phyloP scores from a whole-genome alignment of 1,140 invertebrate species.

The Hestina assimilis region DNA sequence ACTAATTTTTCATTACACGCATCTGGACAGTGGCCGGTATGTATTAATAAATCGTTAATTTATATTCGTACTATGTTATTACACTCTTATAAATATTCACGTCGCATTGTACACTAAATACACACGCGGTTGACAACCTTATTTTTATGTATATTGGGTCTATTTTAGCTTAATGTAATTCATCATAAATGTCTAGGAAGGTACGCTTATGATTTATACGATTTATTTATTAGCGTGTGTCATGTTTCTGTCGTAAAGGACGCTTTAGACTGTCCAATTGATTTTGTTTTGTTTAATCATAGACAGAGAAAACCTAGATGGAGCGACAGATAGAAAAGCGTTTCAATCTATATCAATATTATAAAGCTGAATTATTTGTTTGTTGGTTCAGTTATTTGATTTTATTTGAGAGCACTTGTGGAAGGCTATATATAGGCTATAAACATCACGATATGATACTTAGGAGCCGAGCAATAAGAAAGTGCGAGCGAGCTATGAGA shows the following conservation, averaged over 20 bases:
- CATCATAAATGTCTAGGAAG: background rate
- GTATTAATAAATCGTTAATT: slow-evolving; percentile 41
- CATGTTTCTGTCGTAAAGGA: too few species aligned
- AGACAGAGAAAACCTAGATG: background rate
- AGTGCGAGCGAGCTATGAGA: too few species aligned
- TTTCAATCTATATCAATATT: too few species aligned
- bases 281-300: too few species aligned
- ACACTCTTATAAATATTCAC: slow-evolving; percentile 36
- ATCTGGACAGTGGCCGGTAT: slow-evolving; percentile 57
- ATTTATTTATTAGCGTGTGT: background rate
- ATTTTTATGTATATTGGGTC: background rate
- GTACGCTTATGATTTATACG: background rate
- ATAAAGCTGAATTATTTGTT: too few species aligned
- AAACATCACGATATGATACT: too few species aligned
- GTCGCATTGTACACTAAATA: slow-evolving; percentile 15
- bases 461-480: too few species aligned
- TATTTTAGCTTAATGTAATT: background rate
- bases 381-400: too few species aligned
- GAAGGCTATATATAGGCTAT: too few species aligned
- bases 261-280: too few species aligned
- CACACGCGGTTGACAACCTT: background rate
- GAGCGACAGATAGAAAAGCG: too few species aligned
- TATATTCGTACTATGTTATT: slow-evolving; percentile 38
- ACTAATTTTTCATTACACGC: slow-evolving; percentile 33
- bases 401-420: too few species aligned